Percentiles rank a stretch among this genome's conserved stretches.
phyloP scores from a whole-genome alignment of 2,113 vertebrate genomes.

The Pionites leucogaster region DNA sequence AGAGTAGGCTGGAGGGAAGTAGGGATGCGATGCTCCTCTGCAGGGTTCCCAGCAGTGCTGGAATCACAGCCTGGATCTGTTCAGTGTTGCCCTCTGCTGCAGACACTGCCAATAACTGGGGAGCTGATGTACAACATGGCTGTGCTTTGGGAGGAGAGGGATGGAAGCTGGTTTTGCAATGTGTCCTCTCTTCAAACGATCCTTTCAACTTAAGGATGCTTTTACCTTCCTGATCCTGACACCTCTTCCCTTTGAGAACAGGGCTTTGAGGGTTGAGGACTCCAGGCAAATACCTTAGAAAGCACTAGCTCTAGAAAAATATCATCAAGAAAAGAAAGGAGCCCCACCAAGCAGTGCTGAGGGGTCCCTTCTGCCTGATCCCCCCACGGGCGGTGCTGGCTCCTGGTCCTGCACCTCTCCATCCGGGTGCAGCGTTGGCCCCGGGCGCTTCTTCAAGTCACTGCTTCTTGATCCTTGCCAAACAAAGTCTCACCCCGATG shows the following conservation, averaged over 20 bases:
- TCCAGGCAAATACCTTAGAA: background rate
- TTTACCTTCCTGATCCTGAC: background rate
- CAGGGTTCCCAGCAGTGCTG: background rate
- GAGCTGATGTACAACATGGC: background rate
- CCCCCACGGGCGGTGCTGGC: background rate
- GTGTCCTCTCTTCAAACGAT: background rate
- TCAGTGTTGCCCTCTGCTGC: slow-evolving; percentile 32
- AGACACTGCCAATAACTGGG: background rate
- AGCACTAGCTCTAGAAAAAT: background rate
- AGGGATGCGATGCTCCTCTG: background rate
- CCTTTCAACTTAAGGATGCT: background rate
- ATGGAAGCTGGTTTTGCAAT: background rate
- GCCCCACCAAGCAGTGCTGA: accelerated
- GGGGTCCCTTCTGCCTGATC: background rate
- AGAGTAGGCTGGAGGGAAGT: background rate
- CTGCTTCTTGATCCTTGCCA: background rate
- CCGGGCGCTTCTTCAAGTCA: accelerated
- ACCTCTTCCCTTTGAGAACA: accelerated
- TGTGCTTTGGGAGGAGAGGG: background rate
- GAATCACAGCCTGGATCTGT: background rate
- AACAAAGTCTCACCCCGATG: accelerated
- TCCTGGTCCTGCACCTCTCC: background rate
- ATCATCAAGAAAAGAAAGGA: background rate
- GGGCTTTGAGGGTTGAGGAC: background rate
- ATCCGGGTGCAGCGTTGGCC: accelerated